These are phyloP conservation scores for Bolborhynchus lineola DNA, from an alignment of 2,113 vertebrate genomes.

Conservation along the genomic window DNA sequence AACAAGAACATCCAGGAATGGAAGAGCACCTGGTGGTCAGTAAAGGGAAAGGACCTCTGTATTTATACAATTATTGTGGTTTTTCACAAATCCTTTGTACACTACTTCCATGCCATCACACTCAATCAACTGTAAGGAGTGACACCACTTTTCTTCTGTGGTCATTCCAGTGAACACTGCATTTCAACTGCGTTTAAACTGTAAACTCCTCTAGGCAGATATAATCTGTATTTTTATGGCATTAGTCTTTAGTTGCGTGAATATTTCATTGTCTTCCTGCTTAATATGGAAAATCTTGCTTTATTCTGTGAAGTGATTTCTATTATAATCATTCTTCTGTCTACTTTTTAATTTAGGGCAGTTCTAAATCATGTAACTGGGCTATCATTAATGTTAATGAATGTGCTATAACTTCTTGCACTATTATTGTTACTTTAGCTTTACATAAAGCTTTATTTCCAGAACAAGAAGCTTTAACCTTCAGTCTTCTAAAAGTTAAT, in stretches of 20 bases:
- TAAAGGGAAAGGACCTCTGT: neutral
- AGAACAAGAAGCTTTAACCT: slow-evolving; percentile 7
- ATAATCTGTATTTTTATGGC: neutral
- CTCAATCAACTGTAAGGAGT: neutral
- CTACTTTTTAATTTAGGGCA: neutral
- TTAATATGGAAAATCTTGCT: neutral
- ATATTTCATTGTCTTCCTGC: neutral
- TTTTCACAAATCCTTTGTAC: neutral
- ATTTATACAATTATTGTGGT: fast-evolving
- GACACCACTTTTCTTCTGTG: neutral
- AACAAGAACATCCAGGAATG: slow-evolving; percentile 73
- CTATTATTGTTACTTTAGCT: neutral
- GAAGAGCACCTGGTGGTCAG: slow-evolving; percentile 91
- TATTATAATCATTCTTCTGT: neutral
- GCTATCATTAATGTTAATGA: neutral
- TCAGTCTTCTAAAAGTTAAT: neutral
- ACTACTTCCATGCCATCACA: neutral
- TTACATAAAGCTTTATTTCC: neutral
- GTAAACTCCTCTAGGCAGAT: neutral
- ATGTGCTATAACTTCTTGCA: neutral
- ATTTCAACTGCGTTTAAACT: neutral
- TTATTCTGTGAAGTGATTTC: neutral
- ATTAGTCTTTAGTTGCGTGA: neutral
- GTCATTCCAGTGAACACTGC: neutral
- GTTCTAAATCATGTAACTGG: neutral